Base-by-base conservation (phyloP, 2,113 vertebrate species). In the Fregata magnificens region DNA sequence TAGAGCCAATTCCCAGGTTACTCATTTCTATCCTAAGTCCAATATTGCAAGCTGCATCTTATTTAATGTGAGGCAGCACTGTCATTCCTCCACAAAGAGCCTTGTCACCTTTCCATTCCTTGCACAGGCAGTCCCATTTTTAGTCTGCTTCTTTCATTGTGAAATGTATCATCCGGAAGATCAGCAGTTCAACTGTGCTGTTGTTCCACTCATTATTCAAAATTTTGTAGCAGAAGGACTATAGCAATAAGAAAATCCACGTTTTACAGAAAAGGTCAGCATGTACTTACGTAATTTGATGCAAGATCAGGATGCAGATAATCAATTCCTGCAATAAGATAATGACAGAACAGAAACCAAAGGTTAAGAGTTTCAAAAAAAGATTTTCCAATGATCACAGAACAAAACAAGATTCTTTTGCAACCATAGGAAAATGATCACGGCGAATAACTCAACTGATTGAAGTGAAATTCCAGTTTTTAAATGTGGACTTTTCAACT, bases 261-360 rank as follows among this genome's bases (percentile, higher is more conserved):
- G 47, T 87, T 67, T 93, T 61, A 79, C 61, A 90, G 76, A 53
- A 88, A 89, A 96, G 58, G 78, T 85, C 79, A 79, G 47, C 58
- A 56, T 88, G 67, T 98, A 99, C 99, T 99, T 98, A 99, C 99
- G 4, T 99, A 99, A 97, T 99, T 99, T 38, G 99, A 98, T 95
- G 99, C 99, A 92, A 99, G 98, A 97, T 99, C 99, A 52, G 99
- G 99, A 97, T 99, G 99, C 53, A 99, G 98, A 96, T 99, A 99
- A 97, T 99, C 99, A 74, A 99, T 99, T 85, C 99, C 99, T 99
- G 98, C 86, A 98, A 98, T 88, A 82, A 98, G 82, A 97, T 25
- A 97, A 97, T 16, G 78, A 95, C 66, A 98, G 79, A 90, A 95
- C 9, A 97, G 69, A 94, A 98, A 87, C 3, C 34, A 78, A 91